Conservation (phyloP, 2,797 vertebrate genomes). For the Synaphobranchus kaupii region DNA sequence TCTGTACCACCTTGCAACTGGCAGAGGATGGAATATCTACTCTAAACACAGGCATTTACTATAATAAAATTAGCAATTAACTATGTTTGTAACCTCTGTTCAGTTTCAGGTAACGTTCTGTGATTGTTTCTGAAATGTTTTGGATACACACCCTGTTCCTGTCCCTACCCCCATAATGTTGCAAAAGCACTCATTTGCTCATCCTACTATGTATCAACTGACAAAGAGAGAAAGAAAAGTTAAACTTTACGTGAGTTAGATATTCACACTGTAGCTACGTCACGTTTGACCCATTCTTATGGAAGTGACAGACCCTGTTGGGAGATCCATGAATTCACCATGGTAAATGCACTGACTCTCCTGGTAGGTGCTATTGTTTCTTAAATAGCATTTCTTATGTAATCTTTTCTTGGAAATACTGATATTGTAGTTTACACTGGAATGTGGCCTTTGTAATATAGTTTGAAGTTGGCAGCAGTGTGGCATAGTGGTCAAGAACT, state of each 20-base stretch:
- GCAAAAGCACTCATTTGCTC: background rate
- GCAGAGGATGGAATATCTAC: too few species aligned
- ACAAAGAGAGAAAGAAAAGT: background rate
- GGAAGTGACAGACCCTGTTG: background rate
- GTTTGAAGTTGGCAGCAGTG: too few species aligned
- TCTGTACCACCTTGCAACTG: too few species aligned
- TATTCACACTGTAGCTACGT: background rate
- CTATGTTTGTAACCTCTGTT: too few species aligned
- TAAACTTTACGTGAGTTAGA: slow-evolving; percentile 24
- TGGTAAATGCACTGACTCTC: slow-evolving; percentile 52
- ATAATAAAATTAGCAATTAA: too few species aligned
- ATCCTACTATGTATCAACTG: background rate
- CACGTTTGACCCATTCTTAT: background rate
- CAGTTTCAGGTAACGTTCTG: too few species aligned
- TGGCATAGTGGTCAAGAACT: too few species aligned
- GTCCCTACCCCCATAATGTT: background rate
- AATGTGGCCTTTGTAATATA: background rate
- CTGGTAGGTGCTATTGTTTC: slow-evolving; percentile 55
- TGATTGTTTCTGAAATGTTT: too few species aligned
- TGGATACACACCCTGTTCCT: background rate
- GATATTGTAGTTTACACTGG: background rate
- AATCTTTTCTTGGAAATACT: background rate
- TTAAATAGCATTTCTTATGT: background rate
- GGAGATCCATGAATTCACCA: slow-evolving; percentile 33
- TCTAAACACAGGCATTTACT: too few species aligned